Percentiles rank a stretch among this genome's conserved stretches.
Evolutionary conservation across 2,113 vertebrate genomes (phyloP).

Genomic region (Menura novaehollandiae): DNA sequence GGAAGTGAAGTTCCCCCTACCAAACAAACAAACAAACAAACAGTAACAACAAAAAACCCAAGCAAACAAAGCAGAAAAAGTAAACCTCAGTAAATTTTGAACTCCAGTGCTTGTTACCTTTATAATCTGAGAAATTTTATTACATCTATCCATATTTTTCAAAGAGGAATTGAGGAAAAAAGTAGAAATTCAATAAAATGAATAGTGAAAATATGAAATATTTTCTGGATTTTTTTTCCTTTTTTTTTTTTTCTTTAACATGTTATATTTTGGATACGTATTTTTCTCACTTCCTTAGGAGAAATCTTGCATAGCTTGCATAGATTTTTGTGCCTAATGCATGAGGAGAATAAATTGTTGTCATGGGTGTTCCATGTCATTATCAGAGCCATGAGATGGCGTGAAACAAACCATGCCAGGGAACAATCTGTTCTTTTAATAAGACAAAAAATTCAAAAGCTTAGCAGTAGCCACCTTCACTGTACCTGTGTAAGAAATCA

Average conservation of each 20-base stretch:
- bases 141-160: neutral
- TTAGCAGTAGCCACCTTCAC: neutral
- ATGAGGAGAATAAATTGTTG: neutral
- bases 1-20: neutral
- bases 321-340: neutral
- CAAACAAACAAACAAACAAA: neutral
- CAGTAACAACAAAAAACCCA: neutral
- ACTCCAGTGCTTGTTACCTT: neutral
- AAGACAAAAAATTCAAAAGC: neutral
- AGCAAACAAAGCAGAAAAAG: neutral
- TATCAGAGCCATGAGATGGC: neutral
- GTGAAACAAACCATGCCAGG: neutral
- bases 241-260: neutral
- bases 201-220: neutral
- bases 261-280: neutral
- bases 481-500: neutral
- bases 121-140: neutral
- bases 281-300: neutral
- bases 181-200: neutral
- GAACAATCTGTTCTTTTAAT: neutral
- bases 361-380: neutral
- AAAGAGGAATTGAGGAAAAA: neutral
- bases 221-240: fast-evolving
- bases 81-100: neutral
- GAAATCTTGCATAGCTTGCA: neutral